Conservation (phyloP, 2,113 vertebrate genomes). For the Corynorhinus townsendii region DNA sequence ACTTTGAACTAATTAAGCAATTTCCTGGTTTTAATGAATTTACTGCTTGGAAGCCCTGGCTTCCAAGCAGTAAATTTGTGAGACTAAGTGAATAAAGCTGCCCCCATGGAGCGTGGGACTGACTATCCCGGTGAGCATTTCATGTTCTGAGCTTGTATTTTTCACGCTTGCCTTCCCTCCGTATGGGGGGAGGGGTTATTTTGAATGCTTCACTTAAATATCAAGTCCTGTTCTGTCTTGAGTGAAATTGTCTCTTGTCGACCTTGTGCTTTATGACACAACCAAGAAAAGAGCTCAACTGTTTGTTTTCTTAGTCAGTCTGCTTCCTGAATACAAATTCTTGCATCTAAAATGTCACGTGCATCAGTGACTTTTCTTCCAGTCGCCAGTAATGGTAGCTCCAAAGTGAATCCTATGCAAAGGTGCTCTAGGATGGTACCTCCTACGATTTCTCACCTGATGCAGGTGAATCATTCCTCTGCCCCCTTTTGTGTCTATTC, state of each 20-base stretch:
- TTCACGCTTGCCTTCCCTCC: background rate
- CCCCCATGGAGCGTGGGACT: background rate
- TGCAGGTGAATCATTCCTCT: no score
- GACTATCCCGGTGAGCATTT: background rate
- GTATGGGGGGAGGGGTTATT: background rate
- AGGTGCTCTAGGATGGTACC: background rate
- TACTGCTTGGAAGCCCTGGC: conserved; percentile 29
- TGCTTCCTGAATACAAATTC: background rate
- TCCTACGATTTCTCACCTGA: background rate
- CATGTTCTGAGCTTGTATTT: background rate
- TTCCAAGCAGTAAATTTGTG: background rate
- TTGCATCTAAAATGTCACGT: background rate
- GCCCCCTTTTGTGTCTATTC: background rate
- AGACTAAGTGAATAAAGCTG: background rate
- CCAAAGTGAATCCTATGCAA: background rate
- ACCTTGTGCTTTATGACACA: background rate
- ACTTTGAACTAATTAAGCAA: conserved; percentile 42
- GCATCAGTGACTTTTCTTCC: background rate
- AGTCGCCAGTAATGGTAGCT: background rate
- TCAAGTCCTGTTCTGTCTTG: background rate
- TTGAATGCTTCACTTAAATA: conserved; percentile 27
- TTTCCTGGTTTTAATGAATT: conserved; percentile 56
- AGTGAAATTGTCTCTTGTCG: conserved; percentile 4
- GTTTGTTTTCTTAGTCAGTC: background rate
- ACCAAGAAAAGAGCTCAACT: background rate